Evolutionary conservation across 2,797 vertebrate species (phyloP).

Genomic region (Microtus agrestis): DNA sequence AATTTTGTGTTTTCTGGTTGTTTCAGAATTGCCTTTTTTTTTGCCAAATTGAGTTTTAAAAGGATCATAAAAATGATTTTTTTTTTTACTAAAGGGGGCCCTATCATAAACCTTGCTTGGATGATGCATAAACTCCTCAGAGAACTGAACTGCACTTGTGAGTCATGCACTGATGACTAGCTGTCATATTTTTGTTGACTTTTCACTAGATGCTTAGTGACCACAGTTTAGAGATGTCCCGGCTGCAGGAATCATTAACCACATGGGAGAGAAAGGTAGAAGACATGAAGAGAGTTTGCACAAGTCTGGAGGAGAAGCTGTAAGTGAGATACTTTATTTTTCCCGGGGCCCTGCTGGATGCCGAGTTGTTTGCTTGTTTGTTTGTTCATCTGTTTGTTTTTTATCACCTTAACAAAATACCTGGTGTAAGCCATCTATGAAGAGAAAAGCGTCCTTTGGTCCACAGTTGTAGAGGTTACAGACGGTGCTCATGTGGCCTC

Average conservation of each 20-base stretch:
- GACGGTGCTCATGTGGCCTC: too few relatives aligned
- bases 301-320: slow-evolving; percentile 73
- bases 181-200: slow-evolving; percentile 53
- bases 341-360: background rate
- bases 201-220: slow-evolving; percentile 81
- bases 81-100: background rate
- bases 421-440: background rate
- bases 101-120: background rate
- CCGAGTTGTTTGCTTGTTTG: too few relatives aligned
- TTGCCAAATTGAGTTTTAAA: slow-evolving; percentile 21
- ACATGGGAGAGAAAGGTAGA: slow-evolving; percentile 1
- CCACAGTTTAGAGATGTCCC: slow-evolving; percentile 70
- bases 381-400: background rate
- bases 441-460: background rate
- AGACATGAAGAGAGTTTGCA: slow-evolving; percentile 35
- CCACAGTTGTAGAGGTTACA: background rate
- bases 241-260: slow-evolving; percentile 54
- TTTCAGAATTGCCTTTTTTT: slow-evolving; percentile 30
- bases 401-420: background rate
- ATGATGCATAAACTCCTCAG: slow-evolving; percentile 21
- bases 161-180: background rate
- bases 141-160: background rate
- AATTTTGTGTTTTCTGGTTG: background rate
- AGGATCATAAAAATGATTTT: slow-evolving; percentile 16
- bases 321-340: slow-evolving; percentile 75